A percentile compares a stretch with the other conserved stretches of the same genome.
phyloP scores from a whole-genome alignment of 2,113 vertebrate species.

The Martes martes region DNA sequence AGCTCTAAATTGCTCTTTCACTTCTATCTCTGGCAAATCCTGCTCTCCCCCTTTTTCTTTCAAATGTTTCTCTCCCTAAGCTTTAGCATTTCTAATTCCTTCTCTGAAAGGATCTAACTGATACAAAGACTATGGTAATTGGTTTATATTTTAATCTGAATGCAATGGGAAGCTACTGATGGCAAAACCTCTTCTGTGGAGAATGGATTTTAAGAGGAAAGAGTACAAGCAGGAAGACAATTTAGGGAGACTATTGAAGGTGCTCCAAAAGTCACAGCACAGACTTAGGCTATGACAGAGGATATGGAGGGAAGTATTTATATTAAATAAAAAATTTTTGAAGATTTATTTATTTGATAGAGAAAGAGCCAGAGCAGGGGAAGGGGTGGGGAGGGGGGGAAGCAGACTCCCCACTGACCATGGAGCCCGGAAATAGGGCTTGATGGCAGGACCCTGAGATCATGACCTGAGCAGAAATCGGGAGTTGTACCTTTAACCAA shows the following conservation, averaged over 20 bases:
- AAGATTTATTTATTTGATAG: background rate
- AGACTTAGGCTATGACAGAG: background rate
- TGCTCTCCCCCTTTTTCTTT: background rate
- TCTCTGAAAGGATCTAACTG: background rate
- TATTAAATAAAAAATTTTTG: background rate
- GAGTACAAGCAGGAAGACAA: background rate
- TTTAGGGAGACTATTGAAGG: background rate
- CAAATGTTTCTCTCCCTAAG: background rate
- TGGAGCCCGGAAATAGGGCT: background rate
- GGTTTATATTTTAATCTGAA: constrained; percentile 20
- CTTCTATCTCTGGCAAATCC: background rate
- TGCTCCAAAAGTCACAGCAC: background rate
- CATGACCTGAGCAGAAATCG: background rate
- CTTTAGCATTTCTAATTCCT: background rate
- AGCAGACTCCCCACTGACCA: background rate
- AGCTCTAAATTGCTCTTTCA: background rate
- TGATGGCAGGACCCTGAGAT: background rate
- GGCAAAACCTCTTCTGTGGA: background rate
- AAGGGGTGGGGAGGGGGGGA: background rate
- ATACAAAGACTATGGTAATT: background rate
- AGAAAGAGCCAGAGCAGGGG: background rate
- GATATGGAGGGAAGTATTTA: background rate
- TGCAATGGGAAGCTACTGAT: background rate
- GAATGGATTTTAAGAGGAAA: background rate
- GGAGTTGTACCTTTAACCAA: background rate